These are phyloP conservation scores for Tachysurus vachellii DNA, from an alignment of 2,113 vertebrate genomes.

Conservation along the genomic window DNA sequence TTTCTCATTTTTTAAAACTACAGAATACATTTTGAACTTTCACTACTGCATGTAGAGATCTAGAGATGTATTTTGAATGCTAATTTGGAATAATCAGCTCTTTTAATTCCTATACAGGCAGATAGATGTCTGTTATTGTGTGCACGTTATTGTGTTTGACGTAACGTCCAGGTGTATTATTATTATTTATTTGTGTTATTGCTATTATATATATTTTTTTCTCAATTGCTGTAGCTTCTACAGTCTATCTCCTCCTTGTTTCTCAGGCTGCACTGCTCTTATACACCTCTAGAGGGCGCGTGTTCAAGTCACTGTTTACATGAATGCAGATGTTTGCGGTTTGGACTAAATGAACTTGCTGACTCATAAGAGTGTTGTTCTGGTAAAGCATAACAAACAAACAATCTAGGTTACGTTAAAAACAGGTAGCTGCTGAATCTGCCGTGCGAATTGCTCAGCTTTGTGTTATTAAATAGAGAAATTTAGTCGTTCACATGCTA, in stretches of 20 bases:
- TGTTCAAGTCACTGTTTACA: background rate
- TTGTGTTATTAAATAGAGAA: background rate
- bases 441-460: background rate
- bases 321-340: background rate
- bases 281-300: conserved; percentile 16
- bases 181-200: conserved; percentile 10
- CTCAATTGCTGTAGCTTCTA: background rate
- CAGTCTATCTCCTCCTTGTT: too few relatives aligned
- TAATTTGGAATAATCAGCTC: background rate
- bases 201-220: background rate
- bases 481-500: background rate
- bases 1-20: background rate
- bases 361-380: background rate
- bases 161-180: background rate
- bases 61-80: background rate
- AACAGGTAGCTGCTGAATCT: conserved; percentile 12
- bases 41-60: background rate
- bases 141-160: background rate
- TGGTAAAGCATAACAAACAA: background rate
- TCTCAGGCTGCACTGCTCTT: background rate
- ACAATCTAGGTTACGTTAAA: conserved; percentile 10
- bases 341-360: background rate
- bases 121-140: background rate
- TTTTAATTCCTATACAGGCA: conserved; percentile 2
- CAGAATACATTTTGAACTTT: background rate